These are phyloP conservation scores for Eumeta japonica DNA, from an alignment of 1,140 invertebrate species.

Conservation along the genomic window DNA sequence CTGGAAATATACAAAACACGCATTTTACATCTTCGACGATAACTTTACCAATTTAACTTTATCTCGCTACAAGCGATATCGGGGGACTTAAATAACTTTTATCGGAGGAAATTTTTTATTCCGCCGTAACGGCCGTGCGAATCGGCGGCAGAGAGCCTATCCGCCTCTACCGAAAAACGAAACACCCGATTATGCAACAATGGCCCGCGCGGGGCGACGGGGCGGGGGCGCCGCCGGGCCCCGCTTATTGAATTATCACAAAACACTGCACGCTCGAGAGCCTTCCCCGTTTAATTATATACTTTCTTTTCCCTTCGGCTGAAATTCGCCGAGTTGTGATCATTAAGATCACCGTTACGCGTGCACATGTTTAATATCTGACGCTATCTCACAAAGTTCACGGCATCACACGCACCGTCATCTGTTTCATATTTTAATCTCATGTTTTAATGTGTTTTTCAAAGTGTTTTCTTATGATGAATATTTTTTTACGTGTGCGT, in stretches of 20 bases:
- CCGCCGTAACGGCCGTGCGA: too few relatives aligned
- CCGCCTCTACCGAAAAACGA: too few relatives aligned
- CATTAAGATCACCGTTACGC: too few relatives aligned
- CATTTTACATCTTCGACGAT: too few relatives aligned
- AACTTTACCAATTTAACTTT: slow-evolving; percentile 57
- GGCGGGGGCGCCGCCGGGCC: slow-evolving; percentile 18
- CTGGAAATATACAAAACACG: too few relatives aligned
- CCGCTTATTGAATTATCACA: slow-evolving; percentile 55
- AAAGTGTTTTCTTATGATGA: too few relatives aligned
- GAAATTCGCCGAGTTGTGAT: too few relatives aligned
- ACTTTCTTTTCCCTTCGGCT: too few relatives aligned
- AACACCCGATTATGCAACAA: slow-evolving; percentile 46
- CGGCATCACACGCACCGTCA: background rate
- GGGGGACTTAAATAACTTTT: slow-evolving; percentile 40
- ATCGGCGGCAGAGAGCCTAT: too few relatives aligned
- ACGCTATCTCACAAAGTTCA: background rate
- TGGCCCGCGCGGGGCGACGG: slow-evolving; percentile 17
- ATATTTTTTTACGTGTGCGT: too few relatives aligned
- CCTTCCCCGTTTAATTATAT: slow-evolving; percentile 48
- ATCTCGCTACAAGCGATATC: slow-evolving; percentile 46
- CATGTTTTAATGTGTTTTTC: background rate
- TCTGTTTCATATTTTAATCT: background rate
- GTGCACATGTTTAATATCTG: background rate
- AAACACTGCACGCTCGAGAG: slow-evolving; percentile 48
- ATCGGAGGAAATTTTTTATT: too few relatives aligned